Evolutionary conservation across 2,888 invertebrate genomes (phyloP).

Genomic region (Sabellastarte sp.): DNA sequence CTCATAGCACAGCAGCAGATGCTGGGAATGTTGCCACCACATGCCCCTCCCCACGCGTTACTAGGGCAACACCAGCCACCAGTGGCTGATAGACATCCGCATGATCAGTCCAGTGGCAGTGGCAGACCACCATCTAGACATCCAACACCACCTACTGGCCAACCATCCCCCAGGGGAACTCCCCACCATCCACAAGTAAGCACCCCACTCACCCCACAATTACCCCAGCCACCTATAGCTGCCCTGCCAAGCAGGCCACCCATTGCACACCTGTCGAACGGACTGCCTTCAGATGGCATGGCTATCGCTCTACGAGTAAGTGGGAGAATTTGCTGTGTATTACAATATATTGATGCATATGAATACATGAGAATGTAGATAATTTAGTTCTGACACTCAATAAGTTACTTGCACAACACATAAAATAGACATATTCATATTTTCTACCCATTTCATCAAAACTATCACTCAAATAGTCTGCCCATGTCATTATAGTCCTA

Average conservation of each 20-base stretch:
- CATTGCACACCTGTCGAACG: neutral
- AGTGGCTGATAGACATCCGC: neutral
- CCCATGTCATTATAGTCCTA: too few species aligned
- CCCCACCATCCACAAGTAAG: neutral
- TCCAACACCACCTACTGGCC: neutral
- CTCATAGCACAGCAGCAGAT: neutral
- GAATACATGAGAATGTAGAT: neutral
- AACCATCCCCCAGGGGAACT: neutral
- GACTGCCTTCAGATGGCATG: neutral
- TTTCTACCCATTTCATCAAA: too few species aligned
- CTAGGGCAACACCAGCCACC: neutral
- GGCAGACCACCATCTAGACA: slow-evolving; percentile 4
- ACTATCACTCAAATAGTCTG: too few species aligned
- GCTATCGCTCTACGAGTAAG: neutral
- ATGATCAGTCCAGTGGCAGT: neutral
- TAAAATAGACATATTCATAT: too few species aligned
- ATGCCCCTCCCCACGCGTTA: neutral
- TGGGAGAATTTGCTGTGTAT: too few species aligned
- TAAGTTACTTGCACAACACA: neutral
- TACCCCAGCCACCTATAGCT: neutral
- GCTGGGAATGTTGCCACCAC: slow-evolving; percentile 1
- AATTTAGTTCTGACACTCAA: neutral
- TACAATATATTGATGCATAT: too few species aligned
- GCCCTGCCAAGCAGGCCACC: neutral
- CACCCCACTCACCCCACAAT: neutral